Evolutionary conservation across 2,888 invertebrate genomes (phyloP).

Genomic region (Alitta virens): DNA sequence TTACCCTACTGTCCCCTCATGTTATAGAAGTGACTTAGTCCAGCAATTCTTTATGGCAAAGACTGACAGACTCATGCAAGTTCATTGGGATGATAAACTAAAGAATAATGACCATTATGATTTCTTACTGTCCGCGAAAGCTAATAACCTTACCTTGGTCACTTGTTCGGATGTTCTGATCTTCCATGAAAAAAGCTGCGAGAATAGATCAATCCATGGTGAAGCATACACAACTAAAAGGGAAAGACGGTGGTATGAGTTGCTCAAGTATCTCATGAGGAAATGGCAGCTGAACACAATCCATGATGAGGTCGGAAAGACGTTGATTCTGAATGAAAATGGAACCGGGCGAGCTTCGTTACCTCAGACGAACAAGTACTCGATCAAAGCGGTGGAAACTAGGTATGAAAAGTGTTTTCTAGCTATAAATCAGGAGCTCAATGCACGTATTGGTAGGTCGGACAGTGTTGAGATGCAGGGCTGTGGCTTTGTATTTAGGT

Average conservation of each 20-base stretch:
- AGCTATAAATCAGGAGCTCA: no score
- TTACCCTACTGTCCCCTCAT: neutral
- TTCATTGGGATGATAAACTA: slow-evolving; percentile 10
- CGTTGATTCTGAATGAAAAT: neutral
- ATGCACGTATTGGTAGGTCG: no score
- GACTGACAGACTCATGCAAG: slow-evolving; percentile 5
- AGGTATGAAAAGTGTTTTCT: neutral
- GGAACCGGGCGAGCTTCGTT: neutral
- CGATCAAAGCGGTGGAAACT: neutral
- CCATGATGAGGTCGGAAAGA: neutral
- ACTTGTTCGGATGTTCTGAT: slow-evolving; percentile 10
- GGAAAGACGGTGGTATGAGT: neutral
- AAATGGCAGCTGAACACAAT: neutral
- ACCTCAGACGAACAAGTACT: neutral
- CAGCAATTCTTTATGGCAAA: slow-evolving; percentile 14
- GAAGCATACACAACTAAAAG: neutral
- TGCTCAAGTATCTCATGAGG: neutral
- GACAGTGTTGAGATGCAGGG: no score
- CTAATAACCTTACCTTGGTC: neutral
- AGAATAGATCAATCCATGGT: neutral
- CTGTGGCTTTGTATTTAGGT: no score
- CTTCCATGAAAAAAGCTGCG: slow-evolving; percentile 7
- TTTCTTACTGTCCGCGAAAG: slow-evolving; percentile 9
- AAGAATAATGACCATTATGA: slow-evolving; percentile 18
- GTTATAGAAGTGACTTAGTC: slow-evolving; percentile 9